These are phyloP conservation scores for Cataglyphis livida DNA, from an alignment of 2,888 invertebrate species.

Conservation along the genomic window DNA sequence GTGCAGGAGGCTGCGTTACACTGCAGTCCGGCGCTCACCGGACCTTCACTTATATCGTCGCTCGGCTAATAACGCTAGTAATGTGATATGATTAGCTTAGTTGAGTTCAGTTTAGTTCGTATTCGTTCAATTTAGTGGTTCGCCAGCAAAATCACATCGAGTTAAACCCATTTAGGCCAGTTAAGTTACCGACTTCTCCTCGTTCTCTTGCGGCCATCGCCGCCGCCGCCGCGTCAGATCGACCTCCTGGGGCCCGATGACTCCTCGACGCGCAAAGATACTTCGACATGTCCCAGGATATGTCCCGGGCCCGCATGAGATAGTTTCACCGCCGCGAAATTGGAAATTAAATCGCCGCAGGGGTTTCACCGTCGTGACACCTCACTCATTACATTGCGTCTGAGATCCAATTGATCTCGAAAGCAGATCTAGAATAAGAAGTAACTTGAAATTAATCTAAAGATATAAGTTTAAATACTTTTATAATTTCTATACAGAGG, in stretches of 20 bases:
- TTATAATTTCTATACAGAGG: not conserved
- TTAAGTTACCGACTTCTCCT: constrained; percentile 82
- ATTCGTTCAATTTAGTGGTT: constrained; percentile 85
- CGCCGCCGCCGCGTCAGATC: constrained; percentile 19
- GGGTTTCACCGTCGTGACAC: not conserved
- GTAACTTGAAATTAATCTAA: not conserved
- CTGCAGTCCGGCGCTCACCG: constrained; percentile 84
- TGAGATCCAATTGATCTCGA: not conserved
- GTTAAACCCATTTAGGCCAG: constrained; percentile 85
- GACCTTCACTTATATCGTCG: constrained; percentile 85
- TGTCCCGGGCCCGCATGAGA: constrained; percentile 28
- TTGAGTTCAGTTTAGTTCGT: constrained; percentile 86
- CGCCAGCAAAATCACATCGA: constrained; percentile 85
- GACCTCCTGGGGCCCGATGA: constrained; percentile 29
- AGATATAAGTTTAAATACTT: not conserved
- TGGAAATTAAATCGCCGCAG: constrained; percentile 34
- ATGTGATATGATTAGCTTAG: constrained; percentile 86
- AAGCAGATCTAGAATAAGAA: not conserved
- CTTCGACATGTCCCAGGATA: not conserved
- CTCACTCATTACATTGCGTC: not conserved
- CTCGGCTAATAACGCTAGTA: constrained; percentile 85
- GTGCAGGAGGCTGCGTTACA: constrained; percentile 83
- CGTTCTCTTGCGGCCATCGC: constrained; percentile 57
- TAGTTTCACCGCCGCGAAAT: constrained; percentile 4
- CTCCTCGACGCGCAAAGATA: not conserved